Conservation (phyloP, 2,113 vertebrate species). For the Antechinus stuartii region DNA sequence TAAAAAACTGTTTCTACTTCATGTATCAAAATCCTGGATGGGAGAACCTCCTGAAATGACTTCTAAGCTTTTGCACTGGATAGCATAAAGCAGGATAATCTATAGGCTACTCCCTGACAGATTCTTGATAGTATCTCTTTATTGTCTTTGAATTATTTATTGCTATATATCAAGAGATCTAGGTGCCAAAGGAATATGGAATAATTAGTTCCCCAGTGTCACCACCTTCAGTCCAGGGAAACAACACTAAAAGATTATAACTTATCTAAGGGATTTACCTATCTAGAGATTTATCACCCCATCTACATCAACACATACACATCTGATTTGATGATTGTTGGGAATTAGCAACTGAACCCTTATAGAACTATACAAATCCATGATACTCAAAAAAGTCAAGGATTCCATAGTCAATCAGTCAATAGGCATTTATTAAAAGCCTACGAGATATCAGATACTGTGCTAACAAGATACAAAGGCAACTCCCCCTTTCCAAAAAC, state of each 20-base stretch:
- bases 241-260: background rate
- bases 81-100: background rate
- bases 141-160: slow-evolving; percentile 1
- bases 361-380: background rate
- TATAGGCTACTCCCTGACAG: background rate
- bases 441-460: background rate
- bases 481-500: background rate
- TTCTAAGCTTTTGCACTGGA: background rate
- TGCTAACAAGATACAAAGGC: background rate
- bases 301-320: background rate
- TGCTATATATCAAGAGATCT: background rate
- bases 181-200: background rate
- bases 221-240: background rate
- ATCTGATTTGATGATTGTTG: background rate
- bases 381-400: background rate
- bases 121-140: background rate
- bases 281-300: background rate
- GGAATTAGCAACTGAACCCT: background rate
- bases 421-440: background rate
- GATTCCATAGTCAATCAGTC: background rate
- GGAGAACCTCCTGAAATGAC: background rate
- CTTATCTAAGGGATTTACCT: background rate
- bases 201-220: background rate
- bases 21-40: background rate
- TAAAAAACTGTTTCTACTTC: background rate